Conservation (phyloP, 2,888 invertebrate genomes). For the Pachliopta kotzebuea region DNA sequence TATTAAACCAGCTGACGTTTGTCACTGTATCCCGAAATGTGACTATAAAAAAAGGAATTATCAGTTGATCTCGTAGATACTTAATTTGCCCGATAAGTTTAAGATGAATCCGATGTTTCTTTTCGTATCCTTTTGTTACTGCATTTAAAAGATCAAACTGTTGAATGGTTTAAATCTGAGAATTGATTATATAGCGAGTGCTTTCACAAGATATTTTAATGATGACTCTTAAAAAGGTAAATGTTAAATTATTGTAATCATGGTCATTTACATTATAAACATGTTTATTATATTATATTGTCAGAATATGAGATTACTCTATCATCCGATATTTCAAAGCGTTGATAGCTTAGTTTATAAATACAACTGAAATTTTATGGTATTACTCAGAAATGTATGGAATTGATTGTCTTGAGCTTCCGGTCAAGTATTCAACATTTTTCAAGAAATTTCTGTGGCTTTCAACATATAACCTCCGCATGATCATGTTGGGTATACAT, state of each 20-base stretch:
- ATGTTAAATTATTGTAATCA: background rate
- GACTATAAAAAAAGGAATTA: constrained; percentile 23
- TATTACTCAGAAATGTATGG: too few species aligned
- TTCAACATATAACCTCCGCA: too few species aligned
- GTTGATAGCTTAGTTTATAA: too few species aligned
- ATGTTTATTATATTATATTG: background rate
- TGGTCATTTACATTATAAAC: background rate
- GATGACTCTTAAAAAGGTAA: background rate
- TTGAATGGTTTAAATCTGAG: background rate
- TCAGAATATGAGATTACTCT: too few species aligned
- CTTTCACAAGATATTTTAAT: background rate
- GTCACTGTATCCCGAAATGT: constrained; percentile 47
- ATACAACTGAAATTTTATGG: too few species aligned
- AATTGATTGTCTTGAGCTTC: too few species aligned
- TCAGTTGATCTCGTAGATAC: constrained; percentile 41
- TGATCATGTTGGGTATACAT: too few species aligned
- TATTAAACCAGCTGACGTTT: constrained; percentile 48
- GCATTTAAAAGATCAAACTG: background rate
- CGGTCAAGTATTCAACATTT: too few species aligned
- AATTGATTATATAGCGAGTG: background rate
- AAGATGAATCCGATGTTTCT: constrained; percentile 10
- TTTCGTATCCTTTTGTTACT: constrained; percentile 10
- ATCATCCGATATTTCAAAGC: too few species aligned
- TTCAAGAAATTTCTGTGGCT: too few species aligned
- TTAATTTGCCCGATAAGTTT: constrained; percentile 40